Evolutionary conservation across 2,888 invertebrate species (phyloP).

Genomic region (Apamea anceps): DNA sequence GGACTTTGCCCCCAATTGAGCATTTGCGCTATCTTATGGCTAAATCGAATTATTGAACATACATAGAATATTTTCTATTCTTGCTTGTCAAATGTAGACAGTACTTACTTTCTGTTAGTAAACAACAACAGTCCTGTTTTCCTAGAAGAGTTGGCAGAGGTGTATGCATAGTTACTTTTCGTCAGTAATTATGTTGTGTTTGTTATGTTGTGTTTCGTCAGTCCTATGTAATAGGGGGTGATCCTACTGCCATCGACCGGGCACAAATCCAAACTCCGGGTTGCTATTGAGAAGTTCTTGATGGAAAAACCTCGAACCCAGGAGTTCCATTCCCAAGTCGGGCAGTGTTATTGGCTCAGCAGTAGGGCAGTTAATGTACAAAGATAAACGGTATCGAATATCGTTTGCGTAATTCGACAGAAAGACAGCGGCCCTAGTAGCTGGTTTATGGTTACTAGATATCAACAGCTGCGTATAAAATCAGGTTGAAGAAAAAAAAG

Average conservation of each 20-base stretch:
- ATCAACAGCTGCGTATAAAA: conserved; percentile 3
- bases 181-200: neutral
- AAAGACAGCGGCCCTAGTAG: neutral
- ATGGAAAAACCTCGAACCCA: neutral
- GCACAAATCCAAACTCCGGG: too few species aligned
- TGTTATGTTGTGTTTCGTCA: too few species aligned
- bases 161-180: neutral
- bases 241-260: neutral
- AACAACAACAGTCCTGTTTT: neutral
- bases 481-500: neutral
- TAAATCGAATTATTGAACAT: neutral
- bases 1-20: conserved; percentile 28
- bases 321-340: neutral
- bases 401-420: conserved; percentile 43
- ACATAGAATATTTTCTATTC: conserved; percentile 2
- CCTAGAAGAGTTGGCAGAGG: too few species aligned
- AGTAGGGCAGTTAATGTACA: conserved; percentile 28
- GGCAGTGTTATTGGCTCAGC: neutral
- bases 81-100: neutral
- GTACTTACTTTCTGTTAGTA: conserved; percentile 3
- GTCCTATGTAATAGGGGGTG: neutral
- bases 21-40: conserved; percentile 4
- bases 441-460: conserved; percentile 5
- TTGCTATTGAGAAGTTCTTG: neutral
- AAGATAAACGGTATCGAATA: conserved; percentile 42